phyloP scores from a whole-genome alignment of 2,113 vertebrate genomes.

The Lampris megalopsis region DNA sequence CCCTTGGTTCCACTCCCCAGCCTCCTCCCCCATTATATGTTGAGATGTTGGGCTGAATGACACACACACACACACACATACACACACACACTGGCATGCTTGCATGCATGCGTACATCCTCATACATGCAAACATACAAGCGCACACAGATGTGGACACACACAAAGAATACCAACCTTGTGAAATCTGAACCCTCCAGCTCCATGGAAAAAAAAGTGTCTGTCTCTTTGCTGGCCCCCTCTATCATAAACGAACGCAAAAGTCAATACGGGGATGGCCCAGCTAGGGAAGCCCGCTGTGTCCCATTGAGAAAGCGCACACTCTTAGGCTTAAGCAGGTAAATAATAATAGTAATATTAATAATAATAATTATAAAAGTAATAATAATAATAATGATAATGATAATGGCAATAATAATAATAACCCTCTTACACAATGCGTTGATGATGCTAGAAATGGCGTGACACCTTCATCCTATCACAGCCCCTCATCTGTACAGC shows the following conservation, averaged over 20 bases:
- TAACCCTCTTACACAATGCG: not conserved
- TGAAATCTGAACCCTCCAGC: constrained; percentile 65
- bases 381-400: too few relatives aligned
- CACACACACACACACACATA: constrained; percentile 6
- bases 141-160: not conserved
- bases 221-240: constrained; percentile 11
- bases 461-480: constrained; percentile 44
- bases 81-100: not conserved
- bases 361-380: too few relatives aligned
- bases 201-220: constrained; percentile 35
- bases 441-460: constrained; percentile 32
- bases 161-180: constrained; percentile 49
- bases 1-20: not conserved
- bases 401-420: not conserved
- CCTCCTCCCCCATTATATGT: constrained; percentile 4
- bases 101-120: too few relatives aligned
- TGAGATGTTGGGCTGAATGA: constrained; percentile 24
- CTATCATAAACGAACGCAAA: constrained; percentile 34
- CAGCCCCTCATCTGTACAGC: constrained; percentile 50
- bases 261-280: constrained; percentile 20
- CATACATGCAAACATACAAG: not conserved
- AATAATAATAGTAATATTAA: too few relatives aligned
- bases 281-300: constrained; percentile 22
- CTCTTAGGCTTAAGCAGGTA: not conserved
- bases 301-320: constrained; percentile 20